These are phyloP conservation scores for Cherax destructor DNA, from an alignment of 1,140 invertebrate genomes.

Conservation along the genomic window DNA sequence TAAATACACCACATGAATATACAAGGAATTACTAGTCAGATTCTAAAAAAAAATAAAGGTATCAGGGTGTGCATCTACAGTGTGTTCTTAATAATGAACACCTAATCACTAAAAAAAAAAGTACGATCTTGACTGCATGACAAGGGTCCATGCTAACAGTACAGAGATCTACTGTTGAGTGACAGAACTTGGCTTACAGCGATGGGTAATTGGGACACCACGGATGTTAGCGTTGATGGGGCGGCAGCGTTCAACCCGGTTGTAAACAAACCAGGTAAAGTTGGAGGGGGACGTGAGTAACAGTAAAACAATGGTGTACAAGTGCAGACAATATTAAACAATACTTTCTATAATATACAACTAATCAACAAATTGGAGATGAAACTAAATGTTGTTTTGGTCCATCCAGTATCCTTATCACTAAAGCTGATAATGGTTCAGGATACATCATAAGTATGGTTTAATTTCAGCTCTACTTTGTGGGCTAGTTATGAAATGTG, in stretches of 20 bases:
- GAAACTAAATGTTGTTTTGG: no score
- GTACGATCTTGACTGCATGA: background rate
- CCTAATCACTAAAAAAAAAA: background rate
- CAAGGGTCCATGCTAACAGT: background rate
- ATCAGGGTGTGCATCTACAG: background rate
- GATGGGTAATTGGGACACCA: background rate
- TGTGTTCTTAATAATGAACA: background rate
- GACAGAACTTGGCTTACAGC: constrained; percentile 3
- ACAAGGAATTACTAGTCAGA: background rate
- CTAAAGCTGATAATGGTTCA: no score
- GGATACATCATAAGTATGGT: no score
- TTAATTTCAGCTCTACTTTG: no score
- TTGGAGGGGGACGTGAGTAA: background rate
- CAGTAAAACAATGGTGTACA: background rate
- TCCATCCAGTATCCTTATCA: no score
- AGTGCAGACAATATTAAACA: background rate
- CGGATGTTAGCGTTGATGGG: background rate
- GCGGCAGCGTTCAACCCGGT: constrained; percentile 5
- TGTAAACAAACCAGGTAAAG: background rate
- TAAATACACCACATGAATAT: background rate
- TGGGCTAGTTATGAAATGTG: no score
- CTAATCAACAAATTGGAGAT: no score
- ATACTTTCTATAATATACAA: background rate
- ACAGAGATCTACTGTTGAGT: background rate
- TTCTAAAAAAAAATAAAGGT: background rate